Evolutionary conservation across 2,888 invertebrate genomes (phyloP).

Genomic region (Tromatobia lineatoria): DNA sequence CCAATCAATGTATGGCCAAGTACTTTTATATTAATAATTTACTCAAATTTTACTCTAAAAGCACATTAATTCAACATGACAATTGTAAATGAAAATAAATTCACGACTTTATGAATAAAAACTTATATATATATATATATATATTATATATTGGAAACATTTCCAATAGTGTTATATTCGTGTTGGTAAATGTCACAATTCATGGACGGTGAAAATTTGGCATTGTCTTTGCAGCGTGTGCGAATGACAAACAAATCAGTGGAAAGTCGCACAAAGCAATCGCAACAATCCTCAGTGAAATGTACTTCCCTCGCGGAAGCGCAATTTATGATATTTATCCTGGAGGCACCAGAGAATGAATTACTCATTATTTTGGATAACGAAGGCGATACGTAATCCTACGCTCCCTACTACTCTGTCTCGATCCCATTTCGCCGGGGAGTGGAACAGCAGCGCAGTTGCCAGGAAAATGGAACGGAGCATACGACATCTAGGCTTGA

Average conservation of each 20-base stretch:
- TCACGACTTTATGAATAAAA: too few relatives aligned
- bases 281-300: not conserved
- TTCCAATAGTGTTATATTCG: not conserved
- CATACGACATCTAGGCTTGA: constrained; percentile 2
- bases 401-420: constrained; percentile 4
- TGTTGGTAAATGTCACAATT: not conserved
- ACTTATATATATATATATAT: too few relatives aligned
- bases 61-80: too few relatives aligned
- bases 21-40: too few relatives aligned
- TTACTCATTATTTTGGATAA: constrained; percentile 47
- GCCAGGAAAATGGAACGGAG: constrained; percentile 39
- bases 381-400: constrained; percentile 57
- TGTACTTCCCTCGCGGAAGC: not conserved
- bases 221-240: not conserved
- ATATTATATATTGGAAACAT: too few relatives aligned
- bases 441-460: constrained; percentile 14
- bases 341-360: constrained; percentile 21
- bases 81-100: too few relatives aligned
- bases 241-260: not conserved
- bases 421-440: constrained; percentile 39
- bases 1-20: too few relatives aligned
- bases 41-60: too few relatives aligned
- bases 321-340: constrained; percentile 45
- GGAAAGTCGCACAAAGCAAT: not conserved
- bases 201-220: not conserved